These are phyloP conservation scores for Taurulus bubalis DNA, from an alignment of 2,113 vertebrate genomes.

Conservation along the genomic window DNA sequence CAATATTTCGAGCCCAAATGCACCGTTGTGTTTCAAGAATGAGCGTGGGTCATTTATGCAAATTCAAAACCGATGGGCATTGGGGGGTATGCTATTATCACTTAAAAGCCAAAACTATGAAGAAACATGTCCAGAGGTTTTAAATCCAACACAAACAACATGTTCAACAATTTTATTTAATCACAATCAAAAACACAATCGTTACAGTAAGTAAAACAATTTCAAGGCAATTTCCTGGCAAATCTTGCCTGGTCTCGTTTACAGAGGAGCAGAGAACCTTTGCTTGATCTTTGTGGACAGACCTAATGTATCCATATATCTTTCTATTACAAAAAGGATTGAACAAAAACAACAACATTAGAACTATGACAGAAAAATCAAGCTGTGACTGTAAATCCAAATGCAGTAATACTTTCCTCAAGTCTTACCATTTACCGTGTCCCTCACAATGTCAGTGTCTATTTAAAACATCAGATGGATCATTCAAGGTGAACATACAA, in stretches of 20 bases:
- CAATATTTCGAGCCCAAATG: too few species aligned
- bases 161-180: conserved; percentile 61
- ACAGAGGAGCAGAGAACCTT: conserved; percentile 31
- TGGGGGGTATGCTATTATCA: too few species aligned
- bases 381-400: conserved; percentile 39
- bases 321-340: neutral
- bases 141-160: neutral
- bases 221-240: conserved; percentile 41
- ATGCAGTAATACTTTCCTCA: conserved; percentile 68
- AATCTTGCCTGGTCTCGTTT: conserved; percentile 17
- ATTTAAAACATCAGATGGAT: conserved; percentile 37
- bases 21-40: too few species aligned
- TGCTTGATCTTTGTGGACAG: conserved; percentile 4
- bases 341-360: neutral
- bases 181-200: conserved; percentile 53
- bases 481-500: conserved; percentile 23
- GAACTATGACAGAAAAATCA: conserved; percentile 17
- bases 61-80: too few species aligned
- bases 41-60: too few species aligned
- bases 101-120: neutral
- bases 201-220: conserved; percentile 45
- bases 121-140: neutral
- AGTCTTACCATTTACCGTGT: conserved; percentile 24
- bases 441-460: conserved; percentile 35
- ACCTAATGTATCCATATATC: conserved; percentile 6